These are phyloP conservation scores for Dryobates pubescens DNA, from an alignment of 2,797 vertebrate species.

Conservation along the genomic window DNA sequence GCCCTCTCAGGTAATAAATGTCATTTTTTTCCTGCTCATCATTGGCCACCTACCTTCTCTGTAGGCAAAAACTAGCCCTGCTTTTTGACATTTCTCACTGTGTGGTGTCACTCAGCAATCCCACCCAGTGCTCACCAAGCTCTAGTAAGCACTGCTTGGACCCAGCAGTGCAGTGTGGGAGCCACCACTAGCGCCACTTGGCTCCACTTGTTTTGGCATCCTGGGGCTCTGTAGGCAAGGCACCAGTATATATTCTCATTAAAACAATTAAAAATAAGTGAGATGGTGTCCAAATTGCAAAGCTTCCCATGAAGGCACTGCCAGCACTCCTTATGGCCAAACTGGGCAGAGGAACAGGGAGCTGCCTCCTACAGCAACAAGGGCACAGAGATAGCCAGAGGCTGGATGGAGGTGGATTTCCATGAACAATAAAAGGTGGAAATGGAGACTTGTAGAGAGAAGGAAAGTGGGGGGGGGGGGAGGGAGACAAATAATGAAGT, in stretches of 20 bases:
- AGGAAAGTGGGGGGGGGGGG: not conserved
- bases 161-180: not conserved
- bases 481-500: not conserved
- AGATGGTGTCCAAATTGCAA: constrained; percentile 18
- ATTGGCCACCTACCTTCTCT: not conserved
- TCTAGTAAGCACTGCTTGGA: not conserved
- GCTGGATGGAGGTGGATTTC: not conserved
- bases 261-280: not conserved
- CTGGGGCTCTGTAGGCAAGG: not conserved
- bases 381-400: not conserved
- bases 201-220: not conserved
- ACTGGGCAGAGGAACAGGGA: not conserved
- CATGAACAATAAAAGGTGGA: not conserved
- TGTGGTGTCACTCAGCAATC: not conserved
- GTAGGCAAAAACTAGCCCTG: not conserved
- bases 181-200: not conserved
- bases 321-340: not conserved
- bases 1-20: not conserved
- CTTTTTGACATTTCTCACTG: not conserved
- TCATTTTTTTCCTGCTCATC: not conserved
- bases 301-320: not conserved
- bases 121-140: not conserved
- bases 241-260: not conserved
- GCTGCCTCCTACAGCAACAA: not conserved
- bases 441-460: not conserved